These are phyloP conservation scores for Zapus hudsonius DNA, from an alignment of 2,113 vertebrate species.

Conservation along the genomic window DNA sequence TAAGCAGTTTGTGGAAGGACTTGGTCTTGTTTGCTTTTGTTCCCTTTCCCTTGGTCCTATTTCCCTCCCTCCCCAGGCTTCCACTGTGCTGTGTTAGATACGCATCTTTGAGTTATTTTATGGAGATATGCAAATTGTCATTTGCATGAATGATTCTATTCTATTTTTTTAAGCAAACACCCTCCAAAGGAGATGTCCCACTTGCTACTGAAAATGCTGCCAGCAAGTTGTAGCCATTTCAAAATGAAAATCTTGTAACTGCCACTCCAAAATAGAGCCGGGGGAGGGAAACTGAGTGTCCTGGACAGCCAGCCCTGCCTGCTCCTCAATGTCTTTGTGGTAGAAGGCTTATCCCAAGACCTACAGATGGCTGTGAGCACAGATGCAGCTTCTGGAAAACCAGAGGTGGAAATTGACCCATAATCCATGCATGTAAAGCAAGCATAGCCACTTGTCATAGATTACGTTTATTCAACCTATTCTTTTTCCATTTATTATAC, in stretches of 20 bases:
- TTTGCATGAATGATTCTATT: neutral
- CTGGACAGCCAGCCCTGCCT: neutral
- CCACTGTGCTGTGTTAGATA: neutral
- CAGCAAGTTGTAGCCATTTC: neutral
- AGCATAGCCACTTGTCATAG: neutral
- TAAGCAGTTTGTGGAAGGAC: neutral
- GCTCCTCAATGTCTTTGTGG: neutral
- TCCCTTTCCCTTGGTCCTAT: neutral
- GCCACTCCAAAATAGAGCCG: neutral
- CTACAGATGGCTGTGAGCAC: neutral
- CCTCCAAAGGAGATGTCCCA: neutral
- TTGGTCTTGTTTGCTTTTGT: neutral
- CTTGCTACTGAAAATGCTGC: neutral
- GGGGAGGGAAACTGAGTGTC: neutral
- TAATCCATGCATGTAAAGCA: neutral
- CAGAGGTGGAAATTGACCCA: neutral
- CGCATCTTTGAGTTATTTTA: neutral
- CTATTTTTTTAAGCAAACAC: neutral
- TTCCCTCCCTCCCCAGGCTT: neutral
- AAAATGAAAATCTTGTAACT: neutral
- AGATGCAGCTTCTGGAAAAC: neutral
- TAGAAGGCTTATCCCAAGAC: neutral
- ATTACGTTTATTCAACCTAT: neutral
- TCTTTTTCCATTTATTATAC: neutral
- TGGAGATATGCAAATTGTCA: neutral